Evolutionary conservation across 2,888 invertebrate genomes (phyloP).

Genomic region (Sinhomidia bicolor): DNA sequence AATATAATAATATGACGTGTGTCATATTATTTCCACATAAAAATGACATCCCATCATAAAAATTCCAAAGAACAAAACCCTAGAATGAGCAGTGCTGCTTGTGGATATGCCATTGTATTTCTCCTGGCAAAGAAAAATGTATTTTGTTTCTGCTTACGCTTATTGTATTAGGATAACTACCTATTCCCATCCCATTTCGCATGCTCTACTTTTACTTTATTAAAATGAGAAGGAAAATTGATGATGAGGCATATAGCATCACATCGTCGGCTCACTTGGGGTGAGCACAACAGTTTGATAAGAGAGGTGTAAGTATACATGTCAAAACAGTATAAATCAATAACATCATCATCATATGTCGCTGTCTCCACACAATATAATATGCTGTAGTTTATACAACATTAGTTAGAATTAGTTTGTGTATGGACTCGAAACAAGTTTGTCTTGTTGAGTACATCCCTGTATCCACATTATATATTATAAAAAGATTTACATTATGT

Average conservation of each 20-base stretch:
- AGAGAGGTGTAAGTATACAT: slow-evolving; percentile 55
- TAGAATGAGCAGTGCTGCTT: too few species aligned
- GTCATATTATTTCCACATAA: too few species aligned
- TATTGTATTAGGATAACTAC: too few species aligned
- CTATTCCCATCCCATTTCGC: not conserved
- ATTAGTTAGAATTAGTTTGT: not conserved
- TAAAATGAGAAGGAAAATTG: not conserved
- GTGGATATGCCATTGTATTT: too few species aligned
- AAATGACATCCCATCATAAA: too few species aligned
- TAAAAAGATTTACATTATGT: not conserved
- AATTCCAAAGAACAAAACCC: too few species aligned
- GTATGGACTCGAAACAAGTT: not conserved
- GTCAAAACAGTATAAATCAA: slow-evolving; percentile 55
- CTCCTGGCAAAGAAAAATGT: too few species aligned
- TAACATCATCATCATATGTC: slow-evolving; percentile 23
- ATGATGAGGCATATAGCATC: not conserved
- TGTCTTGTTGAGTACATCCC: not conserved
- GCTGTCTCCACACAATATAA: slow-evolving; percentile 10
- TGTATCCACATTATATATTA: too few species aligned
- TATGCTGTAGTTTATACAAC: not conserved
- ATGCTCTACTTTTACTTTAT: not conserved
- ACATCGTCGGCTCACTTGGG: not conserved
- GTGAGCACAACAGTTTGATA: not conserved
- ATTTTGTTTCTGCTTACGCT: not conserved
- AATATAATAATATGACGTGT: too few species aligned